Evolutionary conservation across 2,888 invertebrate species (phyloP), one percentile per base, ranked within the genome.

Genomic region (Xylocampa areola): DNA sequence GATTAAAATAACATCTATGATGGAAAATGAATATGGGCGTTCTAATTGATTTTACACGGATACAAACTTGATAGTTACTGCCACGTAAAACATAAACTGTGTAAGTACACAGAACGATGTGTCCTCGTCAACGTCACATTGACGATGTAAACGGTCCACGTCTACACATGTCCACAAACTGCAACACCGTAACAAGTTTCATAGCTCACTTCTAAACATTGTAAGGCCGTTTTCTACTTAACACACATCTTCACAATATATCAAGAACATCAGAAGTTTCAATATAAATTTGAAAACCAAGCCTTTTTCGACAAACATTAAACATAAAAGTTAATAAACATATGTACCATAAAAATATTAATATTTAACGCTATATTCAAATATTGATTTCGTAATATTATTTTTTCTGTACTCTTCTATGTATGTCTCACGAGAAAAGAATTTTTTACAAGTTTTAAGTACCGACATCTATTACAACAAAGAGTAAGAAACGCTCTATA

Each of bases 381-480:
- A 86, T 87, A 86, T 82, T 73, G 79, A 80, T 86, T 83, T 83
- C 69, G 62, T 84, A 77, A 77, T 85, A 77, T 84, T 82, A 82
- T 76, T 80, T 51, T 79, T 82, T 85, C 80, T 85, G 84, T 87
- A 88, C 79, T 82, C 73, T 63, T 84, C 84, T 88, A 87, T 85
- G 79, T 84, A 80, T 76, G 70, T 81, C 68, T 80, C 66, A 81
- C 68, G 73, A 80, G 77, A 84, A 86, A 84, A 82, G 76, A 50
- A 65, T 73, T 82, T n/a, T 81, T 79, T 85, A 82, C 77, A 85
- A 79, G 71, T 81, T 71, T 90, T 90, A 90, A 89, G 90, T 90
- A 90, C 89, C 77, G 84, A 87, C 85, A 82, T 84, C 83, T 86
- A 87, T 82, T 85, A 86, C 84, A 87, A 84, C 75, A 80, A 76